These are phyloP conservation scores for Cichlasoma orientale DNA, from an alignment of 2,797 vertebrate genomes.

Conservation along the genomic window DNA sequence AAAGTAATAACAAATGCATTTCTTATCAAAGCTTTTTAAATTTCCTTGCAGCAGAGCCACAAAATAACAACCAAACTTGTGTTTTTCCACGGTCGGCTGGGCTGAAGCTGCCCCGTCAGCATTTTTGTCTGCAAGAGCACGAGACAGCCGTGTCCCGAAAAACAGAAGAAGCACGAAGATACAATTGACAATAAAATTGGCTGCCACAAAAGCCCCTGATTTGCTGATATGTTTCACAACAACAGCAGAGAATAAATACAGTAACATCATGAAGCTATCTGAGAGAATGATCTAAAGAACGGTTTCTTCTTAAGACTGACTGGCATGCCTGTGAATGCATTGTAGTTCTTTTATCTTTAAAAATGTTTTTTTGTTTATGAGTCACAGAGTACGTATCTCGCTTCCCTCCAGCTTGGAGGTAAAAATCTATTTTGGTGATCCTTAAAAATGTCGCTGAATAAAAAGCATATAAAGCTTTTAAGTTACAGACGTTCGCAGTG, in stretches of 20 bases:
- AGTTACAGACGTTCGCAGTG: constrained; percentile 10
- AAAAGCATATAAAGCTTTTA: constrained; percentile 36
- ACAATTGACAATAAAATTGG: constrained; percentile 50
- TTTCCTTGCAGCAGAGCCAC: constrained; percentile 11
- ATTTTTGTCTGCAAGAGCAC: constrained; percentile 9
- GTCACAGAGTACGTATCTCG: constrained; percentile 17
- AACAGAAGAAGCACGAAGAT: constrained; percentile 24
- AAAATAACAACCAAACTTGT: constrained; percentile 13
- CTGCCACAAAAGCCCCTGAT: constrained; percentile 39
- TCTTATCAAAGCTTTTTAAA: constrained; percentile 15
- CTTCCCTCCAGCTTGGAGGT: constrained; percentile 3
- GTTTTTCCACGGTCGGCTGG: constrained; percentile 22
- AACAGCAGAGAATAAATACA: constrained; percentile 40
- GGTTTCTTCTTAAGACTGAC: constrained; percentile 2
- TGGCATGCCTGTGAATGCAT: not conserved
- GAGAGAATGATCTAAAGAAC: constrained; percentile 25
- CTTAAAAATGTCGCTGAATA: constrained; percentile 30
- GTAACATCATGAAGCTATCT: constrained; percentile 26
- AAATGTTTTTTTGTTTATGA: constrained; percentile 18
- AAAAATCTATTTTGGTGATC: constrained; percentile 40
- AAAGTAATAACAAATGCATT: constrained; percentile 37
- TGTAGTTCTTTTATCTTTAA: constrained; percentile 13
- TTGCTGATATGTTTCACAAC: constrained; percentile 54
- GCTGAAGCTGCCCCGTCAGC: constrained; percentile 43
- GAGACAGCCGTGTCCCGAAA: constrained; percentile 24